phyloP scores from a whole-genome alignment of 1,140 invertebrate species.

The Atta cephalotes region DNA sequence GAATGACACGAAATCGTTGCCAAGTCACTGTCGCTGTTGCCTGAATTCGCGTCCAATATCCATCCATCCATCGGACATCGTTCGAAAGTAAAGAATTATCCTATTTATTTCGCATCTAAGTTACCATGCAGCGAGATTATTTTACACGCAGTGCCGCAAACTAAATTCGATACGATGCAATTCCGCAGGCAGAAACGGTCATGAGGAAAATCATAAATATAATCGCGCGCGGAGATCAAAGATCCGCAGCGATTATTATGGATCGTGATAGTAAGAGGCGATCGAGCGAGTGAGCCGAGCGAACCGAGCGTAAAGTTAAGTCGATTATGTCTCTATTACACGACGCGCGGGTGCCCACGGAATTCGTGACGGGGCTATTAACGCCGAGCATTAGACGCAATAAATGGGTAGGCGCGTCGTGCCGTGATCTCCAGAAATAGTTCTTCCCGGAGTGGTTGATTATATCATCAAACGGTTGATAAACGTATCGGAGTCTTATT shows the following conservation, averaged over 20 bases:
- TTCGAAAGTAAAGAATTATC: conserved; percentile 45
- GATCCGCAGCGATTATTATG: conserved; percentile 53
- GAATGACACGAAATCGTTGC: background rate
- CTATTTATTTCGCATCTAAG: conserved; percentile 30
- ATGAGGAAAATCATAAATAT: conserved; percentile 56
- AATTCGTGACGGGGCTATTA: conserved; percentile 57
- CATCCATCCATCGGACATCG: background rate
- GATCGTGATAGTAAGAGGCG: conserved; percentile 47
- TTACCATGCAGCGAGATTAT: conserved; percentile 32
- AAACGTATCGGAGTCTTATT: conserved; percentile 11
- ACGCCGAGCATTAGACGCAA: conserved; percentile 52
- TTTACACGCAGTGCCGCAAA: conserved; percentile 24
- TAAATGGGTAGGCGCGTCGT: conserved; percentile 53
- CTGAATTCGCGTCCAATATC: conserved; percentile 30
- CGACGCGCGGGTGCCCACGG: conserved; percentile 39
- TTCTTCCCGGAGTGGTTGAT: conserved; percentile 24
- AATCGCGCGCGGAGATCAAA: conserved; percentile 46
- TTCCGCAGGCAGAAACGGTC: conserved; percentile 43
- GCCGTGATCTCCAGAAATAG: conserved; percentile 41
- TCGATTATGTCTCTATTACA: conserved; percentile 60
- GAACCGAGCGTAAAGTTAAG: conserved; percentile 41
- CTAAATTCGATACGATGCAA: conserved; percentile 57
- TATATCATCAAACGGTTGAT: conserved; percentile 44
- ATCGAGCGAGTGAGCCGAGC: conserved; percentile 32
- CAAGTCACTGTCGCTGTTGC: conserved; percentile 12